Evolutionary conservation across 2,113 vertebrate species (phyloP), one percentile per base, ranked within the genome.

Genomic region (Lynx canadensis): DNA sequence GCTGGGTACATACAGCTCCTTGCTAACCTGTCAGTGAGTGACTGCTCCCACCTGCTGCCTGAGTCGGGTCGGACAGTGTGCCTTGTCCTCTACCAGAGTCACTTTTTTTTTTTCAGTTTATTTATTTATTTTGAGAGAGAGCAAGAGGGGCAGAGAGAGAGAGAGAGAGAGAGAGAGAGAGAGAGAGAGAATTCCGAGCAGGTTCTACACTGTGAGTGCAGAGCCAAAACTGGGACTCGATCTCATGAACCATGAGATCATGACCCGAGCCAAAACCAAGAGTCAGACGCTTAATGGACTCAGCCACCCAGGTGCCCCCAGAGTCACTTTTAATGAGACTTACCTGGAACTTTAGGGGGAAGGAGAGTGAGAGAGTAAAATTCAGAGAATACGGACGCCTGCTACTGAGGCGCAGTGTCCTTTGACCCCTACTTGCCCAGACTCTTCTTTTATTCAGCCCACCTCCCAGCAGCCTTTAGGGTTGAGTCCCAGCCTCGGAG

Each of bases 401-500:
- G 25, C 9, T 7, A n/a, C 60, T 1, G 10, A n/a, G 66, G 31
- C 52, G 45, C 52, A 45, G 60, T 0, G 0, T n/a, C 41, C 81
- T 80, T 52, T 0, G 5, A 23, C 23, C n/a, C 15, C 5, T 68
- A 7, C 25, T 52, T 13, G 27, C 73, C 80, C 14, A 25, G 55
- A 48, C 31, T 33, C 65, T 27, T 36, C 55, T 27, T 60, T 63
- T 18, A 1, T 31, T 33, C 45, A 11, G 0, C 50, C 95, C 15
- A 3, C 19, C 33, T 55, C 31, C 38, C 33, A 38, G 18, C 0
- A 0, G 48, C 2, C 0, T 45, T 80, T 29, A 48, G 23, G 73
- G 3, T 3, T 33, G 71, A n/a, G 11, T 29, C 36, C 52, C 25
- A 12, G 41, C 50, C 78, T 55, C 50, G 10, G 4, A 38, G 65